Evolutionary conservation across 2,113 vertebrate genomes (phyloP), one percentile per base, ranked within the genome.

Genomic region (Crotalus horridus): DNA sequence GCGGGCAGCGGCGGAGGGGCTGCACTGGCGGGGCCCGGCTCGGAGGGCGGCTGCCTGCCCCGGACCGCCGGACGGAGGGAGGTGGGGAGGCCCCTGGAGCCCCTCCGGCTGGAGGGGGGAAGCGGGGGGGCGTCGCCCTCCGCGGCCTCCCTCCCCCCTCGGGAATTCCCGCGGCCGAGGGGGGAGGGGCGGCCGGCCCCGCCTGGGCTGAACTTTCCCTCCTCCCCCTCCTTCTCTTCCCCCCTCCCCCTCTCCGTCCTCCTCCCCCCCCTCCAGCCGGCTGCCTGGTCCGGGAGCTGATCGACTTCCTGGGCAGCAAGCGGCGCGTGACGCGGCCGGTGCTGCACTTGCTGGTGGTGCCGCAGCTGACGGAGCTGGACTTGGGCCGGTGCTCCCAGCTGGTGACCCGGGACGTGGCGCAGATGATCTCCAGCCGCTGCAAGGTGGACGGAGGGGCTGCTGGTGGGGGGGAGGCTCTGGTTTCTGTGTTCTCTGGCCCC

Each of bases 261-360:
- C 46, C 1, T 33, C 43, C 10, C 33, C 1, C 46, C 7, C 4
- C 12, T 87, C 0, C 94, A 97, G 97, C 97, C 0, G 54, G 91
- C 2, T 85, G 6, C 1, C 17, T 98, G 92, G 96, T 98, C 1
- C 97, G 98, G 96, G 98, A 98, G 69, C 97, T 99, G 93, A 96
- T 97, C 7, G 39, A 1, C 91, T 43, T 98, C 39, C 95, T 98
- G 93, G 97, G 96, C 0, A 90, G 92, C 29, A 97, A 96, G 55
- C 97, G 96, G 91, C 96, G 98, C 89, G 89, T 99, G 95, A 98
- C 97, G 0, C 96, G 98, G 0, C 97, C 98, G 0, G 97, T 97
- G 0, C 98, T 99, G 2, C 98, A 98, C 88, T 97, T 99, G 39
- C 96, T 99, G n/a, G 96, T 99, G 93, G 96, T 98, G 74, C 98